phyloP scores from a whole-genome alignment of 2,888 invertebrate species.

The Elysia crispata region DNA sequence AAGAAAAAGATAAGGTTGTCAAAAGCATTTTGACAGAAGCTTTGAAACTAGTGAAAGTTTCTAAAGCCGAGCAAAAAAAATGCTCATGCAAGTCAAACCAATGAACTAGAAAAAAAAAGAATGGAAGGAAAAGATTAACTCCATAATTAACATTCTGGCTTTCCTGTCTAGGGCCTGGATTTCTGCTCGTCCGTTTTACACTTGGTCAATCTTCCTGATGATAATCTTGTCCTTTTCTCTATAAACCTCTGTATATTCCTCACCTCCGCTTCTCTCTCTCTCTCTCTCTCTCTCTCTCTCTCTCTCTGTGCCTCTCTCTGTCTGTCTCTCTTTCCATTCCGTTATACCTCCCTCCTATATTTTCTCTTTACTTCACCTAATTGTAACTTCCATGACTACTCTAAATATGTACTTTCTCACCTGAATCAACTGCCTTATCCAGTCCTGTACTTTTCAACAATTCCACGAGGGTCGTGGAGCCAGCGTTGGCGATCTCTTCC shows the following conservation, averaged over 20 bases:
- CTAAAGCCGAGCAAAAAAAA: no score
- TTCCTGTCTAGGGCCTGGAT: neutral
- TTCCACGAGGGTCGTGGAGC: neutral
- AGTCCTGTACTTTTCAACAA: slow-evolving; percentile 15
- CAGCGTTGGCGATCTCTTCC: slow-evolving; percentile 13
- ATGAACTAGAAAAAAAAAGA: no score
- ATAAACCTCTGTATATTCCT: slow-evolving; percentile 5
- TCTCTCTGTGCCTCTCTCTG: slow-evolving; percentile 27
- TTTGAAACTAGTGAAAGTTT: no score
- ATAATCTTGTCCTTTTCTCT: slow-evolving; percentile 32
- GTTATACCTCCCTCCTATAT: neutral
- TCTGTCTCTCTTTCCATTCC: slow-evolving; percentile 2
- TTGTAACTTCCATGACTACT: neutral
- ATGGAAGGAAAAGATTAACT: no score
- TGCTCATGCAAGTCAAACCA: no score
- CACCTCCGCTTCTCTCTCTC: neutral
- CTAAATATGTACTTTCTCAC: neutral
- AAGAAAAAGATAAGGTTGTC: no score
- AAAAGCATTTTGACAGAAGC: no score
- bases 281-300: slow-evolving; percentile 19
- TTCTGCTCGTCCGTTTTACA: neutral
- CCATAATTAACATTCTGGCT: neutral
- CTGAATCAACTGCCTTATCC: slow-evolving; percentile 10
- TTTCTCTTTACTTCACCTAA: neutral
- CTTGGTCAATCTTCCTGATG: neutral